Evolutionary conservation across 2,888 invertebrate genomes (phyloP), one percentile per base, ranked within the genome.

Genomic region (Ichneumon xanthorius): DNA sequence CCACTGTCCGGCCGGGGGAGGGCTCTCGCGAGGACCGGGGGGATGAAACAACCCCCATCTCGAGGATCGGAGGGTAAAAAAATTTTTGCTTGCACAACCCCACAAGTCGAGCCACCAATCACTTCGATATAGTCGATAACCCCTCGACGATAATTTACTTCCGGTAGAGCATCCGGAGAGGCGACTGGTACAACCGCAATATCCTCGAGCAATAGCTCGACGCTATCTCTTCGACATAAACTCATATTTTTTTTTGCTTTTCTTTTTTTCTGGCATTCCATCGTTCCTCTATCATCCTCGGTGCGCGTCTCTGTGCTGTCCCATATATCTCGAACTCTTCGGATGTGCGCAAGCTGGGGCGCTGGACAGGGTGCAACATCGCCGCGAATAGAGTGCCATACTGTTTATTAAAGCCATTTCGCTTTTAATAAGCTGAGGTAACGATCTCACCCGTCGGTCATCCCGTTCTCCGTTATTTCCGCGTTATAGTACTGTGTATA

Each of bases 351-450:
- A 33, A 19, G 33, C 68, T 22, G 48, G 58, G 16, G 53, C 55
- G 22, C 48, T 45, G 30, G n/a, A 70, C 37, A 77, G 33, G 26
- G 33, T 19, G 37, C 22, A 55, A 48, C 50, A 73, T 78, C 67
- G 53, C 76, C 75, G 26, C 67, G 65, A 50, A 70, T 65, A 81
- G 45, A 45, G 53, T 65, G 55, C 40, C 80, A 16, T 67, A 48
- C 82, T 92, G 90, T 92, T 92, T 92, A 92, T 92, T 91, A 90
- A 90, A 88, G 90, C 89, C 87, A 89, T 92, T 92, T 86, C 88
- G 89, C 90, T 91, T 92, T 92, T 92, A 92, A 92, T 92, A 92
- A 92, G 91, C 91, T 89, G 87, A 45, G 90, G 90, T 61, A 77
- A 81, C 84, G 78, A 85, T 73, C 53, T 45, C 50, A 55, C 50